A percentile compares a stretch with the other conserved stretches of the same genome.
Conservation (phyloP, 1,140 invertebrate species). For the Trichoplusia ni region DNA sequence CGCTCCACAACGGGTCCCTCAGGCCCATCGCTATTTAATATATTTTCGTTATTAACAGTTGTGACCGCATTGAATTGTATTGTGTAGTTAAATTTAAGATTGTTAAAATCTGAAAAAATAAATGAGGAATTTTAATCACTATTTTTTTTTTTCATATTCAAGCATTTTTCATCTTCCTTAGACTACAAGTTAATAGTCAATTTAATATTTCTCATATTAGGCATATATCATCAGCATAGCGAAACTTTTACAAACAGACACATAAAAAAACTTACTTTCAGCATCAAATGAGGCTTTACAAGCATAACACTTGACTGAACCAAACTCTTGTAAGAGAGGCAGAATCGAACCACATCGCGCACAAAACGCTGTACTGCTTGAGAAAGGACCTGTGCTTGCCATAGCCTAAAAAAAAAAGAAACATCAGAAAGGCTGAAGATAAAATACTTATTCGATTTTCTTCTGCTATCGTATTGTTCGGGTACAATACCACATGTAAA, state of each 20-base stretch:
- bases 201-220: no score
- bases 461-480: no score
- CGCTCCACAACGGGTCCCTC: slow-evolving; percentile 93
- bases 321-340: slow-evolving; percentile 69
- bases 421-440: neutral
- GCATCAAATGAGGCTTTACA: slow-evolving; percentile 67
- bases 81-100: slow-evolving; percentile 85
- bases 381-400: slow-evolving; percentile 46
- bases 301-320: slow-evolving; percentile 67
- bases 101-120: slow-evolving; percentile 83
- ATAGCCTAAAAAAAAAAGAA: slow-evolving; percentile 6
- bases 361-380: slow-evolving; percentile 66
- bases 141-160: no score
- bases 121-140: no score
- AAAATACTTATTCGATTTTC: neutral
- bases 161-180: no score
- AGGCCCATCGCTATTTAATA: slow-evolving; percentile 73
- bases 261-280: slow-evolving; percentile 56
- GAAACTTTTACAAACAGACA: no score
- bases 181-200: no score
- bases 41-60: slow-evolving; percentile 56
- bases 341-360: slow-evolving; percentile 71
- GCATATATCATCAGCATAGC: no score
- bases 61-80: slow-evolving; percentile 85
- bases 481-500: no score